Base-by-base conservation (phyloP, 2,797 vertebrate genomes). In the Danio choprae region DNA sequence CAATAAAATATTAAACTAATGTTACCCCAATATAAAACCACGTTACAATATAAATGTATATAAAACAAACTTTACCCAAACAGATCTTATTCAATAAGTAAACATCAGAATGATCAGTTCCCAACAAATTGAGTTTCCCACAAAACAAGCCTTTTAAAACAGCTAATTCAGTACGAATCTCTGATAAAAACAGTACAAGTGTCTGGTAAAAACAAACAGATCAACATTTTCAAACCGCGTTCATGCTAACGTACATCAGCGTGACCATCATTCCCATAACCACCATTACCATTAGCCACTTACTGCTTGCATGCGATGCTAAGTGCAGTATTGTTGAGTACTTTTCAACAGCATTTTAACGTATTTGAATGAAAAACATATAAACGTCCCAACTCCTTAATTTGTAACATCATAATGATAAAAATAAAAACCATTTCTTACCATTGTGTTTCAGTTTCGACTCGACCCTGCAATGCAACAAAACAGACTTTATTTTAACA, bases 401-500 rank as follows among this genome's bases (percentile, higher is more conserved):
- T 64, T n/a, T 7, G 1, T 3, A 5, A 7, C 16, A 20, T 0
- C 38, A 18, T 0, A 20, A 2, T 0, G 8, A 20, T 0, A 2
- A 2, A 20, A 53, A 79, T n/a, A 43, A 1, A 55, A 64, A 29
- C 12, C 36, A 0, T 11, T 40, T 20, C 77, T 80, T 38, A 80
- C 77, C 77, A 80, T 80, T 80, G 18, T 56, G 68, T 48, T 43
- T 70, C 55, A 55, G 48, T 36, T 3, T 59, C 16, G 20, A 63
- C 59, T 64, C 38, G 7, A 80, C 77, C 77, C 77, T 80, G 77
- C 44, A 73, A 65, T 55, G 5, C 2, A 53, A 12, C 59, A 64
- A 73, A 70, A 79, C 67, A 63, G 18, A n/a, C 48, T 43, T 64
- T 22, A 44, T 29, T 71, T 4, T 6, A 12, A 0, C 63, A 55